Conservation (phyloP, 2,888 invertebrate species). For the Belgica antarctica region DNA sequence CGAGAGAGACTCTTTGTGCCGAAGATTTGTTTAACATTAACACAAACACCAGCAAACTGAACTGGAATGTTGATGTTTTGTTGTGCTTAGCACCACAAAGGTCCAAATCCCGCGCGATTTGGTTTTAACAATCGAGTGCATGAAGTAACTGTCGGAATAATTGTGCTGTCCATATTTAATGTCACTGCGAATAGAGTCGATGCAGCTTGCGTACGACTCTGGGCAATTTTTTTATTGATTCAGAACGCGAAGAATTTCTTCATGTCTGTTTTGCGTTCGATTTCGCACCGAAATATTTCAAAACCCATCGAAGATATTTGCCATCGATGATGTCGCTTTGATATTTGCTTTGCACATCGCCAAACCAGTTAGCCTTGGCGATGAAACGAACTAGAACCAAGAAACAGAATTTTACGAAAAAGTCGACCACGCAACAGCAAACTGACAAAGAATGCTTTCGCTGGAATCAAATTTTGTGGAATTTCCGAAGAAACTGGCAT, state of each 20-base stretch:
- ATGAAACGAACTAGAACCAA: too few species aligned
- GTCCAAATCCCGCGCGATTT: conserved; percentile 7
- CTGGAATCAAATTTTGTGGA: too few species aligned
- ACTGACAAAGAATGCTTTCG: too few species aligned
- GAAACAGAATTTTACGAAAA: not conserved
- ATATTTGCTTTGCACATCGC: too few species aligned
- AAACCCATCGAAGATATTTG: too few species aligned
- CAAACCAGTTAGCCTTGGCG: too few species aligned
- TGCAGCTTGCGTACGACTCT: not conserved
- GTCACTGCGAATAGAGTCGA: not conserved
- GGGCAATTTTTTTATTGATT: not conserved
- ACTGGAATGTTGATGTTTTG: conserved; percentile 19
- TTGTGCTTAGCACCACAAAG: not conserved
- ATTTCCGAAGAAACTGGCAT: too few species aligned
- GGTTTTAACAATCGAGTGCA: not conserved
- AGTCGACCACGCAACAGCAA: too few species aligned
- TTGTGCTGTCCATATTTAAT: not conserved
- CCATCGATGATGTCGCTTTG: too few species aligned
- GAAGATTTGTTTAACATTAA: conserved; percentile 5
- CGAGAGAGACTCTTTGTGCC: too few species aligned
- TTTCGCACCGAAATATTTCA: too few species aligned
- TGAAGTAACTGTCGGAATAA: not conserved
- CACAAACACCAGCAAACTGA: not conserved
- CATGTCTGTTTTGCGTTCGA: too few species aligned
- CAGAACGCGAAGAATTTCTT: not conserved